Evolutionary conservation across 2,797 vertebrate genomes (phyloP).

Genomic region (Nannoperca obscura): DNA sequence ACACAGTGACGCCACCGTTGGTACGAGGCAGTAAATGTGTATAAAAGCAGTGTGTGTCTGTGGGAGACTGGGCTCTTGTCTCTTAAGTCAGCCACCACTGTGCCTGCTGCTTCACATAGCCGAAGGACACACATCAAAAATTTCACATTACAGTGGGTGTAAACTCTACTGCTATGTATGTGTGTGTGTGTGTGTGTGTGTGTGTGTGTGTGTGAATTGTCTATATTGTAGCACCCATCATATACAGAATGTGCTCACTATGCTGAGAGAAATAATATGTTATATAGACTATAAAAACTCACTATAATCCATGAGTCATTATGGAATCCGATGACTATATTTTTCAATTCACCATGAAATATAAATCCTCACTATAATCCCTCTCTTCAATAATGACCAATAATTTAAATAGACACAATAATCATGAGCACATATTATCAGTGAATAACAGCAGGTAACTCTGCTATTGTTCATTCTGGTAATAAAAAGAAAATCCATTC

Average conservation of each 20-base stretch:
- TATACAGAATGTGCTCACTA: constrained; percentile 11
- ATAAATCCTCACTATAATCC: constrained; percentile 54
- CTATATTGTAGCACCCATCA: constrained; percentile 6
- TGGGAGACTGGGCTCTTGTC: constrained; percentile 22
- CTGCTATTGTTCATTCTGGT: constrained; percentile 38
- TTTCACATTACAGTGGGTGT: constrained; percentile 9
- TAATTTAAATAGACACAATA: constrained; percentile 57
- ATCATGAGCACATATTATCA: constrained; percentile 52
- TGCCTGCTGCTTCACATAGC: no score
- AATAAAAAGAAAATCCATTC: constrained; percentile 38
- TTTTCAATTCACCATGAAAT: constrained; percentile 58
- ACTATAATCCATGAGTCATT: constrained; percentile 57
- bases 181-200: not conserved
- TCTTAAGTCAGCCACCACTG: constrained; percentile 23
- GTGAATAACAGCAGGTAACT: constrained; percentile 60
- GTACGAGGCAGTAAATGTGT: constrained; percentile 22
- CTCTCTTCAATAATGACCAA: constrained; percentile 43
- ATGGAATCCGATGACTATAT: constrained; percentile 47
- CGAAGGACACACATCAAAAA: constrained; percentile 5
- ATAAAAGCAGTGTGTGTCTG: constrained; percentile 43
- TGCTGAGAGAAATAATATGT: constrained; percentile 39
- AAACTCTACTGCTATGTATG: not conserved
- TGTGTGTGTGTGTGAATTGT: constrained; percentile 8
- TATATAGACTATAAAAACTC: constrained; percentile 33
- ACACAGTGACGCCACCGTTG: constrained; percentile 8